Conservation (phyloP, 2,113 vertebrate species). For the Apus apus region DNA sequence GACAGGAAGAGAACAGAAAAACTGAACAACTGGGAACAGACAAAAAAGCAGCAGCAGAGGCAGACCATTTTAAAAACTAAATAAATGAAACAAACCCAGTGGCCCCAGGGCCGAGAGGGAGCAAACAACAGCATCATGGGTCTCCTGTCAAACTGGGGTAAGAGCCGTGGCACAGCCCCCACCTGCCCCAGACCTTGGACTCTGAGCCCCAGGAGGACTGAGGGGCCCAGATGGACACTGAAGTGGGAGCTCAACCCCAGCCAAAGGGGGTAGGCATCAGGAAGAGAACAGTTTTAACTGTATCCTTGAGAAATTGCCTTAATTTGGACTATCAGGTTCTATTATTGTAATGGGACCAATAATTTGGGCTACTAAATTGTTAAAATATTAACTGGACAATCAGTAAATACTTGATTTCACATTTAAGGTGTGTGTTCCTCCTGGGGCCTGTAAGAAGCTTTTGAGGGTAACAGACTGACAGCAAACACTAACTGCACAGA, state of each 20-base stretch:
- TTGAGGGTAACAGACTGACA: neutral
- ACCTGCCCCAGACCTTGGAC: rapidly evolving
- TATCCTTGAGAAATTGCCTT: neutral
- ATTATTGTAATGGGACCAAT: neutral
- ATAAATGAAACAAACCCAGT: rapidly evolving
- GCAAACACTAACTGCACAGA: neutral
- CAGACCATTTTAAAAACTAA: rapidly evolving
- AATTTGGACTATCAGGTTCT: neutral
- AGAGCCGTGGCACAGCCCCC: neutral
- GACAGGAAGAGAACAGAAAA: neutral
- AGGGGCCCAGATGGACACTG: neutral
- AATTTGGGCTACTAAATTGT: neutral
- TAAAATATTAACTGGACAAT: neutral
- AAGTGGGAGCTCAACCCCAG: neutral
- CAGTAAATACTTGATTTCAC: neutral
- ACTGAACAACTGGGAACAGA: neutral
- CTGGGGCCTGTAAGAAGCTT: neutral
- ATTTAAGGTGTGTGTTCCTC: neutral
- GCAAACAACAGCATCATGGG: rapidly evolving
- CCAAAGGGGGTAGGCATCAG: neutral
- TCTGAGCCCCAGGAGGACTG: neutral
- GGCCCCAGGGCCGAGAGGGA: rapidly evolving
- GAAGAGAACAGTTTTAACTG: neutral
- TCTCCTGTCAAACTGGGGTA: neutral
- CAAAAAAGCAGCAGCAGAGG: neutral